A percentile compares a stretch with the other conserved stretches of the same genome.
Conservation (phyloP, 92 coral and sea anemone species). For the Desmophyllum pertusum region DNA sequence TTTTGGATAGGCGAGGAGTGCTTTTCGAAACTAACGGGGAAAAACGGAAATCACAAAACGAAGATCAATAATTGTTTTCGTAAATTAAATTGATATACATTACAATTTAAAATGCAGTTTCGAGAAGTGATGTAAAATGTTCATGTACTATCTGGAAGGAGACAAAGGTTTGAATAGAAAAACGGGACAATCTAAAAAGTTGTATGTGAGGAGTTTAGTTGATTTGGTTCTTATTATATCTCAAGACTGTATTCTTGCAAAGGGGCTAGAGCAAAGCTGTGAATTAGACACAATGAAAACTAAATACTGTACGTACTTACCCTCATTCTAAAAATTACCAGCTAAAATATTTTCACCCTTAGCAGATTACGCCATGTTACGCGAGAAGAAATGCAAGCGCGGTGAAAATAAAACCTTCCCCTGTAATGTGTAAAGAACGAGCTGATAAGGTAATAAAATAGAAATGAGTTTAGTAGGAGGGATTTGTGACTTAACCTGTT, state of each 20-base stretch:
- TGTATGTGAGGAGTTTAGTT: not conserved
- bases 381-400: not conserved
- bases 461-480: conserved; percentile 14
- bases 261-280: not conserved
- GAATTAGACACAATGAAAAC: not conserved
- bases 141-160: not conserved
- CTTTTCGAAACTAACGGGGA: not conserved
- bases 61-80: not conserved
- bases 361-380: conserved; percentile 5
- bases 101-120: too few relatives aligned
- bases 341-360: not conserved
- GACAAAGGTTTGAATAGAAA: not conserved
- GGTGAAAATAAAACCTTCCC: not conserved
- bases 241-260: not conserved
- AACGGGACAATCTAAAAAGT: not conserved
- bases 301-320: not conserved
- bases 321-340: conserved; percentile 7
- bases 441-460: conserved; percentile 25
- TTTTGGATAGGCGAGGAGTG: not conserved
- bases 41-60: not conserved
- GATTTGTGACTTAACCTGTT: conserved; percentile 26
- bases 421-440: not conserved
- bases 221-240: not conserved
- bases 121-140: not conserved
- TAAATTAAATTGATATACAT: not conserved